Conservation (phyloP, 64 coral and sea anemone genomes). For the Dendronephthya gigantea region DNA sequence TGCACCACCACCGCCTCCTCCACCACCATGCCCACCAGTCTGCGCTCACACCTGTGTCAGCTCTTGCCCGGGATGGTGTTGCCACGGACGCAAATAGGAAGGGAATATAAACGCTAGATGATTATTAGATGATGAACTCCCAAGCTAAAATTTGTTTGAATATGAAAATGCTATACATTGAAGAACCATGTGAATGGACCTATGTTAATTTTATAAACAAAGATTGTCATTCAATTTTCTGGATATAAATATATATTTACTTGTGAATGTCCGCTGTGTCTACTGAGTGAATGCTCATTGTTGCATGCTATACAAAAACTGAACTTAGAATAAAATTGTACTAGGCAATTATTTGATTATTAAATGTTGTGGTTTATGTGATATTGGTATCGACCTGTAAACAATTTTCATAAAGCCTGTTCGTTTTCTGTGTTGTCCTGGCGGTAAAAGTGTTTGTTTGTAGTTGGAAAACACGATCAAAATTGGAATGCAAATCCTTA, state of each 20-base stretch:
- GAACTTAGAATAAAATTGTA: too few relatives aligned
- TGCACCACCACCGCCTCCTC: constrained; percentile 92
- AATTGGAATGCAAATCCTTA: too few relatives aligned
- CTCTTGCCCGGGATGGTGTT: constrained; percentile 70
- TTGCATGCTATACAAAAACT: too few relatives aligned
- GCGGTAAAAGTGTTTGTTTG: too few relatives aligned
- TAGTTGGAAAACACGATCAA: too few relatives aligned
- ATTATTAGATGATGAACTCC: not conserved
- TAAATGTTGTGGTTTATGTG: too few relatives aligned
- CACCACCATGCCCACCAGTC: constrained; percentile 91
- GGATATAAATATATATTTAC: constrained; percentile 16
- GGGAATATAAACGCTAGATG: not conserved
- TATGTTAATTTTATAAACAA: not conserved
- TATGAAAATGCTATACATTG: not conserved
- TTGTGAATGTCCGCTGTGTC: too few relatives aligned
- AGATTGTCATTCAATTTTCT: not conserved
- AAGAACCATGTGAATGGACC: not conserved
- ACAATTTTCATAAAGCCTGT: too few relatives aligned
- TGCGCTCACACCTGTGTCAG: constrained; percentile 96
- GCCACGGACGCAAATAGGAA: constrained; percentile 58
- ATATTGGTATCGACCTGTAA: too few relatives aligned
- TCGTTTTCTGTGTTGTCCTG: too few relatives aligned
- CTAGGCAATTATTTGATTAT: too few relatives aligned
- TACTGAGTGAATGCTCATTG: too few relatives aligned
- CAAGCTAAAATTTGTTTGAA: not conserved